Evolutionary conservation across 2,113 vertebrate species (phyloP).

Genomic region (Megaleporinus macrocephalus): DNA sequence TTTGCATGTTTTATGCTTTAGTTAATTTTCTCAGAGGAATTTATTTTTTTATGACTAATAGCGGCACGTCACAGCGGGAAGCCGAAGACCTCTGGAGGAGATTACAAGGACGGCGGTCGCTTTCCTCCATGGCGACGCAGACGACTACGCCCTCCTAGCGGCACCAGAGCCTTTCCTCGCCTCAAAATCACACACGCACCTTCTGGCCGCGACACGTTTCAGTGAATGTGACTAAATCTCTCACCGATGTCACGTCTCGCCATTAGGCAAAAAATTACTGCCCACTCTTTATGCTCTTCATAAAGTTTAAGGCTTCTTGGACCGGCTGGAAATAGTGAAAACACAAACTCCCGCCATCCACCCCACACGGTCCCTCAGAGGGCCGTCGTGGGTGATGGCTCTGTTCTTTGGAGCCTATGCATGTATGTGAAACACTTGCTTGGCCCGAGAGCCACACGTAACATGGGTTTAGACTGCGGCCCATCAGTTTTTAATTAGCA

Average conservation of each 20-base stretch:
- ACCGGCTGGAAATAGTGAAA: background rate
- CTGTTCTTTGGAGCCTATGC: conserved; percentile 47
- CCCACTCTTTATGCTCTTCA: background rate
- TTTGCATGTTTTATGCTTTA: conserved; percentile 74
- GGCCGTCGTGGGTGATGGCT: conserved; percentile 39
- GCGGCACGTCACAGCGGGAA: conserved; percentile 66
- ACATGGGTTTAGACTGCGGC: conserved; percentile 62
- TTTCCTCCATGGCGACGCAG: conserved; percentile 55
- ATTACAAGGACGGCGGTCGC: conserved; percentile 54
- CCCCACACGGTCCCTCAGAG: background rate
- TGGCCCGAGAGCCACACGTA: conserved; percentile 48
- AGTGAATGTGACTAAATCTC: background rate
- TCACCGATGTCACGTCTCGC: background rate
- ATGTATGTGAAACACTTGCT: conserved; percentile 18
- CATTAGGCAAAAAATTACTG: background rate
- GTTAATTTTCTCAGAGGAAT: conserved; percentile 75
- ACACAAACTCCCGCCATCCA: background rate
- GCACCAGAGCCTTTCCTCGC: conserved; percentile 20
- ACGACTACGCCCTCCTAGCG: conserved; percentile 28
- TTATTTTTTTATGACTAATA: conserved; percentile 72
- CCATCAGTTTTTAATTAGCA: conserved; percentile 75
- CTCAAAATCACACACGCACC: background rate
- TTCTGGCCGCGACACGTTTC: background rate
- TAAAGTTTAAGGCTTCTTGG: background rate
- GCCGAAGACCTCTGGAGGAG: conserved; percentile 54